Conservation (phyloP, 2,797 vertebrate genomes). For the Phylloscopus collybita region DNA sequence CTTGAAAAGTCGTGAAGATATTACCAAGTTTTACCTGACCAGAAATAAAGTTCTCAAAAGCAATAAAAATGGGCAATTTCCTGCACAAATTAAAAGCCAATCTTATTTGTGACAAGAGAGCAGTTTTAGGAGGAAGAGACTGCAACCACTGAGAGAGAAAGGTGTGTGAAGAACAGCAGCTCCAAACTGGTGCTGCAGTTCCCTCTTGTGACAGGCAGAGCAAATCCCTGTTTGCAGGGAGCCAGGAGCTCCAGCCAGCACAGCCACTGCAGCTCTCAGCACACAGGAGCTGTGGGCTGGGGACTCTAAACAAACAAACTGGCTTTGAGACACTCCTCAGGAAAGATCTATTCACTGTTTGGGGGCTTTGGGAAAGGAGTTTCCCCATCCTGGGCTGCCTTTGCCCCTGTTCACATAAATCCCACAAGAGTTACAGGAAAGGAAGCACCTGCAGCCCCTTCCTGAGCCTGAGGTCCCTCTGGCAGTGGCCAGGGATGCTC, state of each 20-base stretch:
- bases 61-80: neutral
- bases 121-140: neutral
- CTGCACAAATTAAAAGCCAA: neutral
- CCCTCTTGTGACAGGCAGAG: conserved; percentile 39
- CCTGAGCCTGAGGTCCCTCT: rapidly evolving
- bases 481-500: neutral
- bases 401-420: neutral
- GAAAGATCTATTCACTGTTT: rapidly evolving
- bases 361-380: neutral
- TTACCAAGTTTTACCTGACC: neutral
- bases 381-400: neutral
- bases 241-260: rapidly evolving
- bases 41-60: neutral
- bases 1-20: neutral
- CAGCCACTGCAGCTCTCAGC: rapidly evolving
- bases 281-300: rapidly evolving
- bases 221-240: neutral
- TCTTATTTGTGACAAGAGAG: neutral
- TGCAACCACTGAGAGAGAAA: neutral
- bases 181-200: neutral
- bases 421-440: rapidly evolving
- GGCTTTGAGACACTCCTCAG: neutral
- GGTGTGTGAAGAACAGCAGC: neutral
- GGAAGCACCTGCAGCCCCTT: rapidly evolving
- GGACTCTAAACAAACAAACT: neutral